phyloP scores from a whole-genome alignment of 1,140 invertebrate genomes.

The Neuroterus valhalla region DNA sequence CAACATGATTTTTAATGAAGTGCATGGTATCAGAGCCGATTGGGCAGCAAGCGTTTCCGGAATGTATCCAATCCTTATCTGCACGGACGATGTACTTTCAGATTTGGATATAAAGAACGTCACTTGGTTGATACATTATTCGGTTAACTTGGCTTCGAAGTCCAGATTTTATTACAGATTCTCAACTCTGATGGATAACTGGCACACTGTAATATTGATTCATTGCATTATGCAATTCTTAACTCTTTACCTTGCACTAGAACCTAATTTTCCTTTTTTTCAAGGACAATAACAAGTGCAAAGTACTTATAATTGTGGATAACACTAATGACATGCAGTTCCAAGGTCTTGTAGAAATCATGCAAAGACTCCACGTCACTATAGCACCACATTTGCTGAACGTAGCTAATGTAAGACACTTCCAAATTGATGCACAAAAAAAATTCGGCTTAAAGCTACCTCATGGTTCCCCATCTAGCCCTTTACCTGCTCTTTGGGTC shows the following conservation, averaged over 20 bases:
- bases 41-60: constrained; percentile 60
- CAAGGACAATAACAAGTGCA: constrained; percentile 54
- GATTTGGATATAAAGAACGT: constrained; percentile 66
- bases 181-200: constrained; percentile 67
- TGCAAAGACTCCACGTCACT: constrained; percentile 60
- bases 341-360: constrained; percentile 60
- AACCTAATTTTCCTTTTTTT: constrained; percentile 41
- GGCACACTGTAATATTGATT: constrained; percentile 56
- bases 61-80: constrained; percentile 66
- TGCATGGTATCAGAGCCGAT: constrained; percentile 57
- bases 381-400: constrained; percentile 51
- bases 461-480: too few relatives aligned
- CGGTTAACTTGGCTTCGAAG: constrained; percentile 60
- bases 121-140: constrained; percentile 70
- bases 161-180: constrained; percentile 68
- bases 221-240: constrained; percentile 17
- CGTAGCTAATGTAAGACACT: constrained; percentile 52
- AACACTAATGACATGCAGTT: constrained; percentile 65
- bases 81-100: constrained; percentile 66
- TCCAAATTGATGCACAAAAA: neutral
- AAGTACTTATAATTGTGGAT: constrained; percentile 66
- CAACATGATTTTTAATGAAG: constrained; percentile 49
- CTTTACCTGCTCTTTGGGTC: too few relatives aligned
- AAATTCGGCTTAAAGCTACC: too few relatives aligned
- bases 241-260: constrained; percentile 28